phyloP scores from a whole-genome alignment of 2,797 vertebrate species.

The Mastacembelus armatus region DNA sequence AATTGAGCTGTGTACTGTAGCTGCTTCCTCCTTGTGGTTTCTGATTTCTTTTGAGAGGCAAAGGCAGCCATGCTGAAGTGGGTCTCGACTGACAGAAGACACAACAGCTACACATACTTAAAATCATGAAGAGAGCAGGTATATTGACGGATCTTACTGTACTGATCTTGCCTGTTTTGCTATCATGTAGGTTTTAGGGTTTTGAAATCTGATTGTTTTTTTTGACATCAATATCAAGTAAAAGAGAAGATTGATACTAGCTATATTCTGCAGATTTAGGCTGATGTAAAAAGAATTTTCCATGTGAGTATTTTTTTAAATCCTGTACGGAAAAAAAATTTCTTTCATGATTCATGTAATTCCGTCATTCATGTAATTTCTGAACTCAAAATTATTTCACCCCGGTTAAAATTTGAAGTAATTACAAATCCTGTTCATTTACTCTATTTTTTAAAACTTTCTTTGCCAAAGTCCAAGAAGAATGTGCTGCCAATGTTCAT shows the following conservation, averaged over 20 bases:
- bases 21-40: conserved; percentile 45
- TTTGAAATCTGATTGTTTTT: neutral
- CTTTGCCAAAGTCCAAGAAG: too few relatives aligned
- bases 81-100: conserved; percentile 6
- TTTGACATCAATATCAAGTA: neutral
- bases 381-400: too few relatives aligned
- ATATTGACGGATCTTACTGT: conserved; percentile 11
- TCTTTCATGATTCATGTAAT: too few relatives aligned
- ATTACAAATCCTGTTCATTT: too few relatives aligned
- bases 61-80: neutral
- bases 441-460: too few relatives aligned
- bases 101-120: conserved; percentile 18
- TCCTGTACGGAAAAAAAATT: too few relatives aligned
- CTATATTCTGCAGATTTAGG: neutral
- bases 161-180: neutral
- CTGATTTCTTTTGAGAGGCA: conserved; percentile 32
- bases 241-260: conserved; percentile 9
- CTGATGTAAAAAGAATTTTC: too few relatives aligned
- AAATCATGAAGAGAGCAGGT: conserved; percentile 25
- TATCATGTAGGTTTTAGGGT: neutral
- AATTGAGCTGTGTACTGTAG: conserved; percentile 57
- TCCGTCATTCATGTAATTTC: too few relatives aligned
- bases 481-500: too few relatives aligned
- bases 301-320: too few relatives aligned
- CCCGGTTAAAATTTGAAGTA: too few relatives aligned